Percentiles rank a stretch among this genome's conserved stretches.
Evolutionary conservation across 2,888 invertebrate species (phyloP).

Genomic region (Coenonympha arcania): DNA sequence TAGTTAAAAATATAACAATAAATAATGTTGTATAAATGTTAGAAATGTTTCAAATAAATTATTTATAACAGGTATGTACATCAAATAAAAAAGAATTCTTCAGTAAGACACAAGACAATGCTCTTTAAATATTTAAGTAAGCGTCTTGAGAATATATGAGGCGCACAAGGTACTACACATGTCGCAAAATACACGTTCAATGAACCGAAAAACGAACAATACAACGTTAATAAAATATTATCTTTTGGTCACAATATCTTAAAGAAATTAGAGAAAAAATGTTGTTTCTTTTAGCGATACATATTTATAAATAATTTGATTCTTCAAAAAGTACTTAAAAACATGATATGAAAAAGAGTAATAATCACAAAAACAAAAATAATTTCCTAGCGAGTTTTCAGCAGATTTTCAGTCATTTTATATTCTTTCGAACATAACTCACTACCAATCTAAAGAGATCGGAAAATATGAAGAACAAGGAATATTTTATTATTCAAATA

Average conservation of each 20-base stretch:
- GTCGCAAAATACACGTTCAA: background rate
- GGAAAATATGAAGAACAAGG: too few relatives aligned
- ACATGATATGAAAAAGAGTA: background rate
- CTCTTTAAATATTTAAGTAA: constrained; percentile 16
- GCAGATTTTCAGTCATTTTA: background rate
- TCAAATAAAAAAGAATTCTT: constrained; percentile 6
- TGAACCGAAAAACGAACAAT: background rate
- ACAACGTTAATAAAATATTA: too few relatives aligned
- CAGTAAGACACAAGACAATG: constrained; percentile 5
- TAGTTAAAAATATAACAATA: too few relatives aligned
- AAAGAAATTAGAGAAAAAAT: too few relatives aligned
- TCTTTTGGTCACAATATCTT: too few relatives aligned
- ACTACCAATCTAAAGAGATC: background rate
- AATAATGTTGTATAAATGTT: too few relatives aligned
- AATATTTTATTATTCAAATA: too few relatives aligned
- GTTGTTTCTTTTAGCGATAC: too few relatives aligned
- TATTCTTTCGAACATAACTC: background rate
- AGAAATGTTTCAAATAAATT: background rate
- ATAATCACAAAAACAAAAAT: background rate
- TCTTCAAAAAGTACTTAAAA: background rate
- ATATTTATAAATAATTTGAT: too few relatives aligned
- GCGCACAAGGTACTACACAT: too few relatives aligned
- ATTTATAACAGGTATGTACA: background rate
- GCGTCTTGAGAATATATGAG: constrained; percentile 3
- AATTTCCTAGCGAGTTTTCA: background rate